Percentiles rank a stretch among this genome's conserved stretches.
These are phyloP conservation scores for Microctonus hyperodae DNA, from an alignment of 2,888 invertebrate species.

Conservation along the genomic window DNA sequence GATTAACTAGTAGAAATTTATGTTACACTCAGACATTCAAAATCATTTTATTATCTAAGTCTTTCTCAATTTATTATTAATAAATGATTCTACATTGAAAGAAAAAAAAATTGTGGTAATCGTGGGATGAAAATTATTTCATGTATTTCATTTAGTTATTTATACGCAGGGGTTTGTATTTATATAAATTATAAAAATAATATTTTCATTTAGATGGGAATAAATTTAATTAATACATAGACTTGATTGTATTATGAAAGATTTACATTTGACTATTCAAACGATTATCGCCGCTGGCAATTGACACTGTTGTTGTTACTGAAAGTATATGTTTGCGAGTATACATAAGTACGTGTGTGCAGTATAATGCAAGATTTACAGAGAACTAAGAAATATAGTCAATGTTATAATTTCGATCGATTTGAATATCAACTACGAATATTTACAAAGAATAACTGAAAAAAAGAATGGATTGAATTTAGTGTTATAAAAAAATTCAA, in stretches of 20 bases:
- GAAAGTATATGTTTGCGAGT: constrained; percentile 26
- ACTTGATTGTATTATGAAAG: constrained; percentile 46
- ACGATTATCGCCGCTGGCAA: constrained; percentile 54
- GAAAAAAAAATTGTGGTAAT: too few relatives aligned
- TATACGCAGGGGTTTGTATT: too few relatives aligned
- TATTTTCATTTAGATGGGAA: neutral
- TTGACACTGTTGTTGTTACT: constrained; percentile 61
- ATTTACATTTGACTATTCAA: constrained; percentile 58
- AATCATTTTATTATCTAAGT: constrained; percentile 20
- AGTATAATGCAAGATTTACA: constrained; percentile 9
- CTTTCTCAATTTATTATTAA: neutral
- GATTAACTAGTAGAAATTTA: constrained; percentile 58
- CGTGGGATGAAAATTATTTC: too few relatives aligned
- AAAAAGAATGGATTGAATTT: too few relatives aligned
- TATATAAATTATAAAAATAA: constrained; percentile 2
- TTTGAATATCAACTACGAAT: too few relatives aligned
- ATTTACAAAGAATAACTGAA: too few relatives aligned
- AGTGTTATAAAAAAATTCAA: too few relatives aligned
- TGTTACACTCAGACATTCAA: constrained; percentile 43
- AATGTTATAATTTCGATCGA: too few relatives aligned
- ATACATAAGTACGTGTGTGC: too few relatives aligned
- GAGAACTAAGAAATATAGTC: too few relatives aligned
- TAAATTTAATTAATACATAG: constrained; percentile 7
- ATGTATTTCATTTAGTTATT: too few relatives aligned
- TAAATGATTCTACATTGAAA: neutral